These are phyloP conservation scores for Epizoanthus rinbou DNA, from an alignment of 92 coral and sea anemone genomes.

Conservation along the genomic window DNA sequence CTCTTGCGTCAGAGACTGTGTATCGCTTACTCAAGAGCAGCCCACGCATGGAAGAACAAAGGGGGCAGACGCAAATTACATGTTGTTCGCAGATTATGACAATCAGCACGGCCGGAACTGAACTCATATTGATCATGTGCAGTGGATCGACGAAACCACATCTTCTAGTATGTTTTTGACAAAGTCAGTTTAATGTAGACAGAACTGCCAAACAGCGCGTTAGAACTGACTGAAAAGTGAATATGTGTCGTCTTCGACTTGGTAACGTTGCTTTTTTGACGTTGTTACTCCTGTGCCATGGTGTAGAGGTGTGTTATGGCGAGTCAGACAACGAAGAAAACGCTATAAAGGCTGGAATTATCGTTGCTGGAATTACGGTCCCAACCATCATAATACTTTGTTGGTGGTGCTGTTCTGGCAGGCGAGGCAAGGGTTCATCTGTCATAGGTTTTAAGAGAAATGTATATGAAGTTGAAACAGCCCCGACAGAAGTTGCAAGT, in stretches of 20 bases:
- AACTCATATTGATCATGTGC: too few species aligned
- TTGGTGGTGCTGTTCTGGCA: slow-evolving; percentile 34
- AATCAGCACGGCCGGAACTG: too few species aligned
- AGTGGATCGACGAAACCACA: too few species aligned
- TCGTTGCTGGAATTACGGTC: slow-evolving; percentile 24
- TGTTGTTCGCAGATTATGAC: too few species aligned
- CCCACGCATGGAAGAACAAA: too few species aligned
- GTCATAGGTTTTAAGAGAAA: slow-evolving; percentile 11
- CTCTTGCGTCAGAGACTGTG: too few species aligned
- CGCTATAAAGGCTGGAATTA: slow-evolving; percentile 1
- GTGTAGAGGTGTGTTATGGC: slow-evolving; percentile 5
- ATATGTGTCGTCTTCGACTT: not conserved
- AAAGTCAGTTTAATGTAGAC: too few species aligned
- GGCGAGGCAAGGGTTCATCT: slow-evolving; percentile 33
- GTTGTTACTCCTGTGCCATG: slow-evolving; percentile 3
- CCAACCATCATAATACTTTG: slow-evolving; percentile 14
- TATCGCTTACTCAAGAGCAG: too few species aligned
- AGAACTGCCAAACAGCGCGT: too few species aligned
- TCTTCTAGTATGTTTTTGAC: too few species aligned
- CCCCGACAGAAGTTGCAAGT: slow-evolving; percentile 24
- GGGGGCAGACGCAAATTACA: too few species aligned
- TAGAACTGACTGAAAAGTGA: not conserved
- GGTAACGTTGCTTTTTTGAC: not conserved
- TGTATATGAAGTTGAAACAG: slow-evolving; percentile 1
- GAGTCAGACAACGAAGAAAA: not conserved